Evolutionary conservation across 2,888 invertebrate genomes (phyloP).

Genomic region (Hemaris fuciformis): DNA sequence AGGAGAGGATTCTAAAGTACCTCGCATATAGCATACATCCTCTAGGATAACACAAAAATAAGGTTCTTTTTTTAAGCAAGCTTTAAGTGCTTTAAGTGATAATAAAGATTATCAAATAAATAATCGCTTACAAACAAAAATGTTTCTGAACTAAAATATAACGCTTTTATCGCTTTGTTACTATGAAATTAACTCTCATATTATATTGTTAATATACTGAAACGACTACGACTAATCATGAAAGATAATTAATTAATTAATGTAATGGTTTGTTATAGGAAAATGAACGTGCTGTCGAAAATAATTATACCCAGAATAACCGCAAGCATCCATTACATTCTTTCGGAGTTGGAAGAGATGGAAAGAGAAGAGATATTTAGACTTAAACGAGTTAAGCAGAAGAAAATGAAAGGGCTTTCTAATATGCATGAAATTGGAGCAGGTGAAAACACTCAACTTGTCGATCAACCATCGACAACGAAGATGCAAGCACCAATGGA

Average conservation of each 20-base stretch:
- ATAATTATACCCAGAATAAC: slow-evolving; percentile 17
- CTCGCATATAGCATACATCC: too few species aligned
- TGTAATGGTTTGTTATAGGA: slow-evolving; percentile 15
- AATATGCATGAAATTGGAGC: neutral
- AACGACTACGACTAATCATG: too few species aligned
- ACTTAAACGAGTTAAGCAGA: slow-evolving; percentile 19
- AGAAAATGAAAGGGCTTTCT: neutral
- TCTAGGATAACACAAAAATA: too few species aligned
- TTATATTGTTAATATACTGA: too few species aligned
- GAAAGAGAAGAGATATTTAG: slow-evolving; percentile 25
- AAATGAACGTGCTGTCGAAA: slow-evolving; percentile 17
- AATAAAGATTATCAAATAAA: too few species aligned
- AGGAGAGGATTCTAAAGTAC: too few species aligned
- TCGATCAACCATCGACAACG: neutral
- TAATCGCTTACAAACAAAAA: too few species aligned
- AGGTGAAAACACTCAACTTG: neutral
- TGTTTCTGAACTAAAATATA: too few species aligned
- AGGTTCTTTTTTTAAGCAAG: too few species aligned
- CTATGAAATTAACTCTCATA: too few species aligned
- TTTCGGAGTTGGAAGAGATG: slow-evolving; percentile 17
- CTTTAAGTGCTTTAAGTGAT: too few species aligned
- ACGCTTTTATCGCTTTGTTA: too few species aligned
- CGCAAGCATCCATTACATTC: slow-evolving; percentile 15
- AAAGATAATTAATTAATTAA: neutral
- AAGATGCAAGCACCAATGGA: neutral